Conservation (phyloP, 1,140 invertebrate species). For the Ephestia elutella region DNA sequence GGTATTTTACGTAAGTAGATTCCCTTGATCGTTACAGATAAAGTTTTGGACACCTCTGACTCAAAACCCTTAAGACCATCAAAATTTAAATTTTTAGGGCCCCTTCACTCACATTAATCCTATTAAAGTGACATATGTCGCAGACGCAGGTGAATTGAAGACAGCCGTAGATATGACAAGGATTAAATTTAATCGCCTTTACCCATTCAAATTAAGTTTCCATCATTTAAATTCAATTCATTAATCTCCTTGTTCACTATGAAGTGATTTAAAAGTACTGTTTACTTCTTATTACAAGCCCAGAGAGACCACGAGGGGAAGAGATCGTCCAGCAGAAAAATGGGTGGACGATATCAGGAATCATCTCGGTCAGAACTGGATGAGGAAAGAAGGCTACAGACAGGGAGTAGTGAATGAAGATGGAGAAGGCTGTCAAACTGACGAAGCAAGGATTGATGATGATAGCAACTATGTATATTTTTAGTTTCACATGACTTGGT, state of each 20-base stretch:
- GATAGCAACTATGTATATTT: too few species aligned
- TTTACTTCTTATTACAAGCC: neutral
- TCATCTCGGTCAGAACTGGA: too few species aligned
- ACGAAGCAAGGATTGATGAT: too few species aligned
- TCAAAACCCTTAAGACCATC: slow-evolving; percentile 24
- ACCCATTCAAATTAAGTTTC: slow-evolving; percentile 15
- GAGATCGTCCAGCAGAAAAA: too few species aligned
- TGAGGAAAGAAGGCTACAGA: too few species aligned
- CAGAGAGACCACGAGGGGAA: too few species aligned
- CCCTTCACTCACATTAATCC: slow-evolving; percentile 45
- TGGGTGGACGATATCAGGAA: too few species aligned
- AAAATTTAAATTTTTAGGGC: slow-evolving; percentile 25
- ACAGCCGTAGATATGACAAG: slow-evolving; percentile 21
- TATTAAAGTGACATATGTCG: slow-evolving; percentile 48
- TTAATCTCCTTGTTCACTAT: neutral
- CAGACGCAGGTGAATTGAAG: slow-evolving; percentile 27
- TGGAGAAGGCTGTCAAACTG: too few species aligned
- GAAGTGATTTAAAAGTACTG: neutral
- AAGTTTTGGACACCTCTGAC: slow-evolving; percentile 19
- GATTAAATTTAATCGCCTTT: slow-evolving; percentile 30
- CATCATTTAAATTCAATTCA: neutral
- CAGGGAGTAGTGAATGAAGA: too few species aligned
- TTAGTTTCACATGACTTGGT: too few species aligned
- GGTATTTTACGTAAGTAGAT: slow-evolving; percentile 25
- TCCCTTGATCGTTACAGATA: slow-evolving; percentile 30